Base-by-base conservation (phyloP, 2,797 vertebrate species). In the Darevskia mixta region DNA sequence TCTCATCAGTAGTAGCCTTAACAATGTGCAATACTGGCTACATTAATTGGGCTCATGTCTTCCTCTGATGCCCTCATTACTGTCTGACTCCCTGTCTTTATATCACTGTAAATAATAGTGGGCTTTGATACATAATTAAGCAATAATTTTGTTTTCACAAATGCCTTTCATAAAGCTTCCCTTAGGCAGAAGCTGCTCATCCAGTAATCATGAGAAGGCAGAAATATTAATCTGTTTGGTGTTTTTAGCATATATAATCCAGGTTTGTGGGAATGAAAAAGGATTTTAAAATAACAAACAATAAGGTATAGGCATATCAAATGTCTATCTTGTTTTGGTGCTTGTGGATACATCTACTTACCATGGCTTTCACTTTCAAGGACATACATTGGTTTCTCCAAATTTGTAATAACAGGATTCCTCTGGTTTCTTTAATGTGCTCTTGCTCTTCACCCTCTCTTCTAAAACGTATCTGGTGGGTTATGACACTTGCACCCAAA, bases 61-160 rank as follows among this genome's bases (percentile, higher is more conserved):
- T 64, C 25, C 15, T 84, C 49, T 77, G 85, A 23, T 41, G 49
- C n/a, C 73, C 29, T 79, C 61, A 77, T 73, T 86, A 41, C 4
- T 67, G 18, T 79, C 45, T 73, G 35, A 83, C 25, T 83, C 35
- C 23, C 76, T 69, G 49, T 27, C 43, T 83, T 76, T 32, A 84
- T 45, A 67, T 73, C 32, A 45, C 38, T 81, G n/a, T 66, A 86
- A 91, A 86, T 38, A 83, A 79, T 32, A 55, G 38, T 66, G 75
- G 73, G 43, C 55, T 86, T 86, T 73, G 32, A 49, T 38, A 90
- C 66, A 82, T 80, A 81, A 76, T 90, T 82, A 90, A 82, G 66
- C 32, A 66, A 83, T 72, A 88, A 66, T 85, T 85, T 82, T 89
- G 79, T 89, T 86, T 88, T 82, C 27, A 86, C 79, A 78, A 64